Base-by-base conservation (phyloP, 1,140 invertebrate genomes). In the Psix sp. region DNA sequence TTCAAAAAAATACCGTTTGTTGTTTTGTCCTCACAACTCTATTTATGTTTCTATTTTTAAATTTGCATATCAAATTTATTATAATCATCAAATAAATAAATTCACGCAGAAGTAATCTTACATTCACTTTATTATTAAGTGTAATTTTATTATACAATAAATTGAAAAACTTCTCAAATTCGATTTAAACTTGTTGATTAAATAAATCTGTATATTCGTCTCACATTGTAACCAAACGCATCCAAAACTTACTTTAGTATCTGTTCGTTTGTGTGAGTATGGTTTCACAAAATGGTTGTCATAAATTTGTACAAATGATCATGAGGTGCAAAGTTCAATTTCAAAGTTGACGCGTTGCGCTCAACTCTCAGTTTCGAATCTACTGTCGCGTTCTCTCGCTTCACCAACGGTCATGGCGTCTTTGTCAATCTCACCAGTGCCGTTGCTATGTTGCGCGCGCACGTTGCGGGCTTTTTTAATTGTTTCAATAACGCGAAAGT, bases 291-390 rank as follows among this genome's bases (percentile, higher is more conserved):
- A 46, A 65, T 56, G 60, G 60, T 65, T 48, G 49, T 65, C 60
- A 33, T 54, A 65, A 65, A 65, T 65, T 46, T 65, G 42, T 54
- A 42, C 60, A 56, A 65, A 56, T 65, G 42, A 48, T 13, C 42
- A 39, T 33, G 16, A 20, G 20, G 60, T 65, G 43, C 60, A 65
- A 65, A 65, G 60, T 65, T 65, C 49, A 56, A 65, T 65, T 65
- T 46, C 42, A 65, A 46, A 48, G 48, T 65, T 52, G 18, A 54
- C 60, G 48, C 49, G 57, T 5, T 24, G 9, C 18, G 18, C n/a
- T 24, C 3, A 1, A 10, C 5, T 3, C n/a, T 24, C 21, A 24
- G 35, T 21, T 56, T 21, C 52, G 14, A 45, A 59, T 45, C 46
- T 29, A 59, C 31, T 20, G 17, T 36, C 24, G 10, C 17, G 39